Base-by-base conservation (phyloP, 1,140 invertebrate genomes). In the Ooceraea biroi region DNA sequence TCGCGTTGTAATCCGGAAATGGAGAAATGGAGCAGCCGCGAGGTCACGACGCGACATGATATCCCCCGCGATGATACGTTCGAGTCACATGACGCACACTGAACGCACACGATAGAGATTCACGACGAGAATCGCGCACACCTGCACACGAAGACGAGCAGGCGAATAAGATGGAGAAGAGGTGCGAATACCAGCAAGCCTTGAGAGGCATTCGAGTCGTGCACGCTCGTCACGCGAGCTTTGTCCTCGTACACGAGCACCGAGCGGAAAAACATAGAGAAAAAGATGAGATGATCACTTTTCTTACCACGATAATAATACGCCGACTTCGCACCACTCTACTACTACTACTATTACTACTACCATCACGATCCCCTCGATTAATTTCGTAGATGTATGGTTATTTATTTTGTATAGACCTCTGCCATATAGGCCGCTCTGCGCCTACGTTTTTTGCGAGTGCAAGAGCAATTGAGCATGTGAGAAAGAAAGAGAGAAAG, bases 371-470 rank as follows among this genome's bases (percentile, higher is more conserved):
- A 52, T 7, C 72, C 44, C 46, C 82, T 76, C 30, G 63, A 82
- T 86, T 85, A 73, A 80, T 90, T 86, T 87, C 73, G 77, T 91
- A 92, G 86, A 88, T 84, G 84, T 92, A 92, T 77, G 71, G n/a
- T 92, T 93, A 93, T 93, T 94, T 94, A 94, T 94, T 94, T 93
- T 94, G 92, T 94, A 93, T 92, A 93, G 88, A 93, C 74, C 85
- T 90, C 77, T 89, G 89, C 89, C 88, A 91, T 91, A 90, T 91
- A 90, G 83, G 87, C 68, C 80, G 85, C 74, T 60, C 69, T 80
- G 84, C 60, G 61, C 76, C 30, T 83, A 76, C 57, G 25, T 87
- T 71, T 82, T 63, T 74, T 78, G 73, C 27, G 83, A 88, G 52
- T 73, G 72, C 61, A 30, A 65, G 58, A 82, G 77, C 72, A 85